Base-by-base conservation (phyloP, 2,888 invertebrate genomes). In the Caenorhabditis becei region DNA sequence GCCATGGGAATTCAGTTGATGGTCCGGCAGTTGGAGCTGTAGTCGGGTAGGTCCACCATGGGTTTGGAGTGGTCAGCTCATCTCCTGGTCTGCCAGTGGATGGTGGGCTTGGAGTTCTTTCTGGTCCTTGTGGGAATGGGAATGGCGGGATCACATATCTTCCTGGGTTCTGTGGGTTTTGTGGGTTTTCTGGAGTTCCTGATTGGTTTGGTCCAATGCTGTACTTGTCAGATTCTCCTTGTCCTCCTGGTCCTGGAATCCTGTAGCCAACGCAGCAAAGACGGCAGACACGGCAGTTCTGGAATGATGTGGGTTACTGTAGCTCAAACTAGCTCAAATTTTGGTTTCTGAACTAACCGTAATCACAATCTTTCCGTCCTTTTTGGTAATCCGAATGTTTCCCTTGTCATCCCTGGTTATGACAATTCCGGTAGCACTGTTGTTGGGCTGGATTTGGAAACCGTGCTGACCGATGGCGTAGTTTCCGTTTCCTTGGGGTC, bases 241-340 rank as follows among this genome's bases (percentile, higher is more conserved):
- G 58, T 10, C 20, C 61, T 61, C 41, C 59, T 61, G 66, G 61
- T 47, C 51, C 49, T 65, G 56, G 74, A 14, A 14, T 53, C 20
- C 61, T 47, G 41, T 41, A 11, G 16, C 63, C 62, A 23, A 32
- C 11, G n/a, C 71, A 72, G 18, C 71, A 72, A 2, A 62, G 44
- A 18, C 62, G 54, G 56, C 71, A 72, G 0, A 62, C 44, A 2
- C 26, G 28, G 61, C 71, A 72, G 41, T 72, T 63, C 62, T 61
- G 41, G 8, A 62, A 44, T 10, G 35, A 35, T 35, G 35, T 10
- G 10, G 35, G 35, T 35, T 35, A 35, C 35, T 35, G 35, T 8
- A 0, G 28, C 24, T 23, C 0, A 23, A 32, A 26, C 47, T 49
- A 32, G 20, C 16, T 2, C 8, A 23, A 14, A n/a, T n/a, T n/a